Base-by-base conservation (phyloP, 1,140 invertebrate genomes). In the Vanessa atalanta region DNA sequence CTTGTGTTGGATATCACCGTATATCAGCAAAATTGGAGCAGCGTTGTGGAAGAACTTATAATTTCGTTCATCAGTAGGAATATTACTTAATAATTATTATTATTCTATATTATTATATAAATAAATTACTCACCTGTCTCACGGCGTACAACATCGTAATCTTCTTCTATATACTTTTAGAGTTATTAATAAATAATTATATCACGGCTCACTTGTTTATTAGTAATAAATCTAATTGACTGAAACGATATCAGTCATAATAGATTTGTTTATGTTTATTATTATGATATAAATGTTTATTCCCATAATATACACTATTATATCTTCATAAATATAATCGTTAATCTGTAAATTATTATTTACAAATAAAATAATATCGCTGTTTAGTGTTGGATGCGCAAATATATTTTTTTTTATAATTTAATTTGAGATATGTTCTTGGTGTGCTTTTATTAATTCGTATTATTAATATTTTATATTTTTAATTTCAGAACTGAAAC, bases 111-210 rank as follows among this genome's bases (percentile, higher is more conserved):
- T n/a, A n/a, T 31, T 31, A 1, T 31, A 31, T 31, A 43, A 43
- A 43, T 43, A 57, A 57, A 23, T 23, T 13, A 79, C 89, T 93
- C 70, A 93, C 91, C 89, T 93, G 91, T 86, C 91, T 85, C 37
- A 93, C 89, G 65, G 91, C 91, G 74, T 93, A 93, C 84, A 93
- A 82, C 91, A 93, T 93, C 71, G 26, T 76, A 31, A 57, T 43
- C 37, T 61, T 77, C 69, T 79, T 81, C 71, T 73, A 47, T 47
- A 57, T 69, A 15, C n/a, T 78, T 77, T 68, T 77, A 67, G 64
- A 63, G 53, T 73, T 48, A 72, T 65, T 72, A 51, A 47, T 57
- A 13, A 63, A 31, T 65, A 23, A 65, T 60, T 48, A 12, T 16
- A 43, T 47, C 60, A 72, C 65, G 31, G 61, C 66, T 68, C 65